These are phyloP conservation scores for Aplidium turbinatum DNA, from an alignment of 23 tunicate genomes.

Conservation along the genomic window DNA sequence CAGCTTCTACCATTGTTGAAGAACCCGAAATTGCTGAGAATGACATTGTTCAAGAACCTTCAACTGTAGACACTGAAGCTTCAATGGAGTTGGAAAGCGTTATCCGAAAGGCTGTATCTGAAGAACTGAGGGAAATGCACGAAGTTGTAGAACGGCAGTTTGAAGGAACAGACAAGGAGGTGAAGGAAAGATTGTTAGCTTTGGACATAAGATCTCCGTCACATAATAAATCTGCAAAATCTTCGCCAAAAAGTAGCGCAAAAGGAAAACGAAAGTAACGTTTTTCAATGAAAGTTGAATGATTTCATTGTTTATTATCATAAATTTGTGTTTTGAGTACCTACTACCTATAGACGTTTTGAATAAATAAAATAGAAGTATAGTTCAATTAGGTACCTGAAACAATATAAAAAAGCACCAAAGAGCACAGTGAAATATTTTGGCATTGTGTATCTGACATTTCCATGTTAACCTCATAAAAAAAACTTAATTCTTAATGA, in stretches of 20 bases:
- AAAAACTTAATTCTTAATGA: too few species aligned
- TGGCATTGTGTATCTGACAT: too few species aligned
- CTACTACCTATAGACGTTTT: too few species aligned
- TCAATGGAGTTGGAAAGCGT: conserved; percentile 61
- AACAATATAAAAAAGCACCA: too few species aligned
- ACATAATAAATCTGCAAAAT: conserved; percentile 35
- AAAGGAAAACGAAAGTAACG: conserved; percentile 65
- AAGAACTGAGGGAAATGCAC: conserved; percentile 72
- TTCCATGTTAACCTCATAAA: too few species aligned
- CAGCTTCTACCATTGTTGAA: not conserved
- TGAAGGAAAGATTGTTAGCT: conserved; percentile 63
- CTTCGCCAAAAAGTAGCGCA: conserved; percentile 75
- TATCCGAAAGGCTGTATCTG: conserved; percentile 74
- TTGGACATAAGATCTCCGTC: conserved; percentile 52
- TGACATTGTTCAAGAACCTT: not conserved
- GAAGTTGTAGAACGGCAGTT: conserved; percentile 76
- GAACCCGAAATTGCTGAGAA: conserved; percentile 5
- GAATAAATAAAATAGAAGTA: too few species aligned
- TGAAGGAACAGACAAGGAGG: conserved; percentile 71
- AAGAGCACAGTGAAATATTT: too few species aligned
- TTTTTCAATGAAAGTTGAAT: too few species aligned
- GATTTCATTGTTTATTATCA: not conserved
- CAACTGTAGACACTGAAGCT: conserved; percentile 25
- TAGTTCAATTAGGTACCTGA: too few species aligned
- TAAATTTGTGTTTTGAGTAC: not conserved